Base-by-base conservation (phyloP, 1,140 invertebrate genomes). In the Epicauta chinensis region DNA sequence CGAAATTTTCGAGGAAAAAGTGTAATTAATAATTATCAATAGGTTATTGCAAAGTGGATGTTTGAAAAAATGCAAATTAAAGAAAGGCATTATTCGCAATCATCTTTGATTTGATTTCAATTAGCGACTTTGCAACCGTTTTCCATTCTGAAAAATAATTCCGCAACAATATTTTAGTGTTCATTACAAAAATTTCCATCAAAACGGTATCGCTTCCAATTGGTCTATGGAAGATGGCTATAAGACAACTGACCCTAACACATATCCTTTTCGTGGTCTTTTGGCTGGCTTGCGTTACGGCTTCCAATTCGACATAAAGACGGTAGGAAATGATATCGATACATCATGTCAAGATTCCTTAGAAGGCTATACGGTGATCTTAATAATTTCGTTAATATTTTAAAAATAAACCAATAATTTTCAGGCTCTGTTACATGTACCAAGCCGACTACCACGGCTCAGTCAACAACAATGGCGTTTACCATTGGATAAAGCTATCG, bases 191-290 rank as follows among this genome's bases (percentile, higher is more conserved):
- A 40, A 60, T 44, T 60, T 50, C 34, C 16, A 39, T n/a, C 30
- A 34, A 23, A 37, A 16, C n/a, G 45, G 34, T 4, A 16, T 32
- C 7, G 16, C 32, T 31, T 15, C 11, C 16, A 39, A 54, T 17
- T 78, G 76, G 76, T 71, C 65, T 7, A 47, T 76, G 35, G 73
- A 74, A 30, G 53, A 64, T 6, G 76, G 76, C 1, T 78, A 71
- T 51, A 11, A 23, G 7, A 45, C 66, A 9, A 48, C 63, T 41
- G 67, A 68, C 11, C 56, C 60, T 0, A 56, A 76, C n/a, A 57
- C 72, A 2, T 76, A 74, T 64, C 76, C 76, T 0, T 59, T 66
- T 23, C 55, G 76, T 17, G 71, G 73, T n/a, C 58, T 73, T 1
- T 66, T 70, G 29, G 64, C 73, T 10, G 76, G 75, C 5, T 67